Evolutionary conservation across 2,797 vertebrate species (phyloP), one percentile per base, ranked within the genome.

Genomic region (Coluber constrictor): DNA sequence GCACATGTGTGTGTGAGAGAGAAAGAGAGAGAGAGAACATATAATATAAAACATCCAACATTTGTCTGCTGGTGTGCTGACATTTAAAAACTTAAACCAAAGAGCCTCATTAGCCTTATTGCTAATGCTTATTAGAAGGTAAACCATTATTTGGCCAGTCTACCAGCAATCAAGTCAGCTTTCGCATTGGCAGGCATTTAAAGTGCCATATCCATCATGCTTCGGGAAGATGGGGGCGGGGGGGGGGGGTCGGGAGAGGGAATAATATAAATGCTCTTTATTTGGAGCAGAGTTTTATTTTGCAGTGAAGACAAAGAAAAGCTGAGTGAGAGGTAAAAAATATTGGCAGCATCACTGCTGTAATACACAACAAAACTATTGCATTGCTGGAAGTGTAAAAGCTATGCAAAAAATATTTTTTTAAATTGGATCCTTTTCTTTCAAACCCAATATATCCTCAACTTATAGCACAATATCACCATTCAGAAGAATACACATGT

Each of bases 81-180:
- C 93, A 93, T 96, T 94, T 93, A 57, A 92, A 89, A 91, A 61
- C 8, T 95, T 59, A 1, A 1, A 90, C 93, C 93, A 70, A 57
- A 94, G 88, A 92, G 96, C 94, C 95, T 86, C 56, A 1, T 96
- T 94, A n/a, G n/a, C n/a, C n/a, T 95, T 94, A 61, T 95, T 93
- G 91, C 96, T 96, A 95, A 94, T 96, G 91, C 93, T 96, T 70
- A 51, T 93, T 94, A 93, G 88, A 43, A 93, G 90, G 93, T 47
- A 93, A 93, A 91, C 89, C 90, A 90, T 59, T 70, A 94, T 86
- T 96, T 60, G 6, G 87, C 91, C 93, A 93, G 91, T 74, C 93
- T 91, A 93, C 95, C 94, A 96, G 91, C 94, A 89, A 95, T 79
- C 92, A 94, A 95, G 96, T 96, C 96, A 96, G 91, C 94, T 93